A percentile compares a stretch with the other conserved stretches of the same genome.
Evolutionary conservation across 2,113 vertebrate species (phyloP).

Genomic region (Ciconia stormi): DNA sequence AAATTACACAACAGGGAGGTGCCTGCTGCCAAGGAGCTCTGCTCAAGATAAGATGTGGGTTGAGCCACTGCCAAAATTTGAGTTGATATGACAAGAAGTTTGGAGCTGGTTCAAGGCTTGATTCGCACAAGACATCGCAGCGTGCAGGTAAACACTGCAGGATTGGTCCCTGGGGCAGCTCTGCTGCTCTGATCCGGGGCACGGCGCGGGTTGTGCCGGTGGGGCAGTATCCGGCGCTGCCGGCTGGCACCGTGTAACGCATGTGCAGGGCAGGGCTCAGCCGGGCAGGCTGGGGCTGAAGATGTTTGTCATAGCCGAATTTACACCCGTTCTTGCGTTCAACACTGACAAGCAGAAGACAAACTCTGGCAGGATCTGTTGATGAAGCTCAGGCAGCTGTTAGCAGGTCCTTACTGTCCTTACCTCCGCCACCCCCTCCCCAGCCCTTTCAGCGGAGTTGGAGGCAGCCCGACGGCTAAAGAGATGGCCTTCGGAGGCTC

Average conservation of each 20-base stretch:
- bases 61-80: conserved; percentile 54
- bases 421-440: not conserved
- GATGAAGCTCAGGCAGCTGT: not conserved
- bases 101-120: conserved; percentile 40
- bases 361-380: not conserved
- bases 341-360: fast-evolving
- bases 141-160: not conserved
- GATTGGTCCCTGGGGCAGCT: not conserved
- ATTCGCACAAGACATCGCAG: not conserved
- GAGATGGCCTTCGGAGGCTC: not conserved
- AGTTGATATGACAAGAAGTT: conserved; percentile 40
- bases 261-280: not conserved
- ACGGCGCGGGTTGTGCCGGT: not conserved
- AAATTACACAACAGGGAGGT: conserved; percentile 64
- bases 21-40: conserved; percentile 66
- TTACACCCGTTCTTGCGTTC: not conserved
- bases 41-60: conserved; percentile 60
- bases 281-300: not conserved
- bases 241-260: not conserved
- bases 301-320: not conserved
- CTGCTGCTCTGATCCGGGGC: not conserved
- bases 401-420: fast-evolving
- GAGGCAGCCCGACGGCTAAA: not conserved
- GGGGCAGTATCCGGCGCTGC: not conserved
- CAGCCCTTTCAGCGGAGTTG: not conserved